Conservation (phyloP, 2,113 vertebrate species). For the Salminus brasiliensis region DNA sequence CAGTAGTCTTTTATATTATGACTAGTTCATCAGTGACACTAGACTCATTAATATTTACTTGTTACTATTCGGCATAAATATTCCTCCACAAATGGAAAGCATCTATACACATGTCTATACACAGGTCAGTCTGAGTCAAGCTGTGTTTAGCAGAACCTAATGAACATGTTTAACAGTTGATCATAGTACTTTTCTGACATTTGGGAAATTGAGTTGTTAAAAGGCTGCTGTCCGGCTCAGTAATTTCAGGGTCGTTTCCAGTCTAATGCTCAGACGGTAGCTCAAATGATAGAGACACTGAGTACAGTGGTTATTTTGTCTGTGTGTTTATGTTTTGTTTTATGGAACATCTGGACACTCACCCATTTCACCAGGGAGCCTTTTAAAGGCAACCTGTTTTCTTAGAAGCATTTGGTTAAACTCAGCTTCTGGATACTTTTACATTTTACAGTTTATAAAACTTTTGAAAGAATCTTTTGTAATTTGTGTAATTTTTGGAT, state of each 20-base stretch:
- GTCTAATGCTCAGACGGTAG: conserved; percentile 10
- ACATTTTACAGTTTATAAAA: not conserved
- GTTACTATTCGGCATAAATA: not conserved
- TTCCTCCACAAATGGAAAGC: not conserved
- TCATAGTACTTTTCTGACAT: conserved; percentile 1
- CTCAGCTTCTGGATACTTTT: not conserved
- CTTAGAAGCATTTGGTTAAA: not conserved
- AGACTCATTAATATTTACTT: not conserved
- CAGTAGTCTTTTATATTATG: too few species aligned
- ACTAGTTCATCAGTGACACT: not conserved
- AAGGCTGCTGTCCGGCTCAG: conserved; percentile 31
- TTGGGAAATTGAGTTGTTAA: conserved; percentile 16
- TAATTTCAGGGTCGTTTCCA: conserved; percentile 36
- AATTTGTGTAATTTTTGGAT: not conserved
- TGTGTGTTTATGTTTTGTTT: conserved; percentile 21
- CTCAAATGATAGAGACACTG: conserved; percentile 24
- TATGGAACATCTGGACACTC: conserved; percentile 41
- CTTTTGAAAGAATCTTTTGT: not conserved
- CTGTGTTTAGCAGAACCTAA: conserved; percentile 4
- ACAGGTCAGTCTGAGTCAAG: not conserved
- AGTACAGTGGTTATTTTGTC: conserved; percentile 33
- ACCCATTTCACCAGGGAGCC: not conserved
- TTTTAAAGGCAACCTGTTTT: not conserved
- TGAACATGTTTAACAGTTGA: not conserved
- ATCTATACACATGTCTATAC: not conserved